Evolutionary conservation across 2,888 invertebrate species (phyloP).

Genomic region (Lysandra coridon): DNA sequence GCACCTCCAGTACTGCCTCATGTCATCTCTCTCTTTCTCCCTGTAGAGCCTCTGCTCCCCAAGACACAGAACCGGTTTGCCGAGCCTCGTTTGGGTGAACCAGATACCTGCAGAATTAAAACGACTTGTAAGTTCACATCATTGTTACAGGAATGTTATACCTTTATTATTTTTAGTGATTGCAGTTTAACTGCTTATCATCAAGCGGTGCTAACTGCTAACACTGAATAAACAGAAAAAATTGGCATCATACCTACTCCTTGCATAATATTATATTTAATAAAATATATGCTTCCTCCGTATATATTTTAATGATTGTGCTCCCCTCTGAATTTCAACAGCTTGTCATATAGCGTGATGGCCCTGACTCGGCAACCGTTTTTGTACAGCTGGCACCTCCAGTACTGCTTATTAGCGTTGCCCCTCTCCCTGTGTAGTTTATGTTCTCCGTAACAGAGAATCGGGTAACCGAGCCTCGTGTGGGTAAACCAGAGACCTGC

Average conservation of each 20-base stretch:
- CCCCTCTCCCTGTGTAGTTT: background rate
- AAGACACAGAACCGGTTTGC: constrained; percentile 19
- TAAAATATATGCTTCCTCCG: background rate
- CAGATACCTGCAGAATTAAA: constrained; percentile 14
- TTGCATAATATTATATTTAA: background rate
- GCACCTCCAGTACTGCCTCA: constrained; percentile 45
- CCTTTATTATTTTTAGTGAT: background rate
- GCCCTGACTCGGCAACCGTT: background rate
- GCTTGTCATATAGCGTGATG: background rate
- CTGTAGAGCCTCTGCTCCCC: constrained; percentile 13
- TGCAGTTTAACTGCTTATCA: background rate
- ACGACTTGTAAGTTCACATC: too few relatives aligned
- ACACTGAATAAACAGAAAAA: background rate
- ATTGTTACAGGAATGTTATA: background rate
- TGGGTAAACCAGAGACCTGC: background rate
- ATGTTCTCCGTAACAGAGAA: background rate
- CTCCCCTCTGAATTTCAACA: background rate
- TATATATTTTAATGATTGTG: background rate
- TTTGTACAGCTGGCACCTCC: background rate
- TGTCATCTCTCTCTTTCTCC: constrained; percentile 4
- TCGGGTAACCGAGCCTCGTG: background rate
- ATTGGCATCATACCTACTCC: background rate
- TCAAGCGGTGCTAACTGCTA: background rate
- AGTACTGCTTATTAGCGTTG: background rate
- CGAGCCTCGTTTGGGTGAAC: constrained; percentile 18